Evolutionary conservation across 2,113 vertebrate species (phyloP).

Genomic region (Phasianus colchicus): DNA sequence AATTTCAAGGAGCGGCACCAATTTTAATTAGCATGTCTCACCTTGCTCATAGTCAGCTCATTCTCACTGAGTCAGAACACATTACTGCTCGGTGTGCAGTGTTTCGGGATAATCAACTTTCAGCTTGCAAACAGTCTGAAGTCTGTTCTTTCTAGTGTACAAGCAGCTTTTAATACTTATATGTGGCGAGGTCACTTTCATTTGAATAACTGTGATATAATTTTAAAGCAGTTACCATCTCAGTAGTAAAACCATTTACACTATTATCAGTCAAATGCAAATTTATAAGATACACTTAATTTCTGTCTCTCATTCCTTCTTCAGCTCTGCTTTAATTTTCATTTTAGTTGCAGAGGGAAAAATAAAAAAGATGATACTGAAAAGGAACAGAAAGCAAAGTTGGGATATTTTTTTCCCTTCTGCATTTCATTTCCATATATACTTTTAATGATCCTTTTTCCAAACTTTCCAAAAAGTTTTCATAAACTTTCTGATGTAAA

Average conservation of each 20-base stretch:
- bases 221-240: constrained; percentile 43
- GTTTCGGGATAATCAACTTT: constrained; percentile 17
- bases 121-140: constrained; percentile 2
- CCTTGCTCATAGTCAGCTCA: constrained; percentile 6
- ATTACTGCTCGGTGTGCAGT: not conserved
- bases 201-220: constrained; percentile 60
- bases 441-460: not conserved
- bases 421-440: not conserved
- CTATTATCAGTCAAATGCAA: not conserved
- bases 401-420: not conserved
- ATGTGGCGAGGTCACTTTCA: constrained; percentile 43
- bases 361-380: not conserved
- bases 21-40: constrained; percentile 6
- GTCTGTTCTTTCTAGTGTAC: constrained; percentile 12
- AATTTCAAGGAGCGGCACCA: not conserved
- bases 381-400: not conserved
- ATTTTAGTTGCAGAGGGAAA: not conserved
- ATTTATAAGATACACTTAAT: constrained; percentile 12
- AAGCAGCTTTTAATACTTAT: constrained; percentile 27
- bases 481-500: not conserved
- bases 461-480: not conserved
- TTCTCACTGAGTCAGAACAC: constrained; percentile 24
- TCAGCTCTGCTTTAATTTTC: constrained; percentile 12
- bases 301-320: constrained; percentile 2
- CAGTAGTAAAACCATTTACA: constrained; percentile 21